phyloP scores from a whole-genome alignment of 2,888 invertebrate species.

The Metalampra italica region DNA sequence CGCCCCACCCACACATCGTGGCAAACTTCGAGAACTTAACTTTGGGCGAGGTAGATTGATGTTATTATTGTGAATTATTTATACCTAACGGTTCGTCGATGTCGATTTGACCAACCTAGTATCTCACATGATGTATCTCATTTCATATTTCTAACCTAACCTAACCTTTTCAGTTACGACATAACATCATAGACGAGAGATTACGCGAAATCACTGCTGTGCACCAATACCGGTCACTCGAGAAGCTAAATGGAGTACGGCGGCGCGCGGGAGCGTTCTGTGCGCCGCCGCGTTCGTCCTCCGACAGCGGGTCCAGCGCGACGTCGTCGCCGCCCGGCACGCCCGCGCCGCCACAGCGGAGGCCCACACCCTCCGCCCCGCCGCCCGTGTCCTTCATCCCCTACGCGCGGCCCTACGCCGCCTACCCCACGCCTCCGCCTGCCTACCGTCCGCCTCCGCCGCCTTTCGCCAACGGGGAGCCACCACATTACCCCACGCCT shows the following conservation, averaged over 20 bases:
- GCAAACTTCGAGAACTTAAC: conserved; percentile 65
- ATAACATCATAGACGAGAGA: conserved; percentile 81
- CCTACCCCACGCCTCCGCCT: conserved; percentile 62
- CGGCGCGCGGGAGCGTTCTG: conserved; percentile 58
- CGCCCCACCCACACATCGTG: conserved; percentile 50
- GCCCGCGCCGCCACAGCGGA: conserved; percentile 47
- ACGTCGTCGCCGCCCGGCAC: conserved; percentile 64
- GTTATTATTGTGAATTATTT: background rate
- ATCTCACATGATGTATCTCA: too few relatives aligned
- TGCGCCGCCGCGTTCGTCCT: conserved; percentile 50
- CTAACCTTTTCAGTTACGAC: conserved; percentile 70
- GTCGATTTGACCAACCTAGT: too few relatives aligned
- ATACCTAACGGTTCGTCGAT: too few relatives aligned
- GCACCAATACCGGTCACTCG: conserved; percentile 76
- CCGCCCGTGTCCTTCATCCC: conserved; percentile 39
- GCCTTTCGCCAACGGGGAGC: conserved; percentile 70
- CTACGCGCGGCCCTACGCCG: conserved; percentile 59
- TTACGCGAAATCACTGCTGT: conserved; percentile 78
- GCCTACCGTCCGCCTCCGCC: conserved; percentile 63
- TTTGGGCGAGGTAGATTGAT: conserved; percentile 51
- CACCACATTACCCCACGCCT: conserved; percentile 63
- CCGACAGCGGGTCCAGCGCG: conserved; percentile 66
- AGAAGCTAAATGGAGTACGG: conserved; percentile 78
- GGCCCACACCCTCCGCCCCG: conserved; percentile 37
- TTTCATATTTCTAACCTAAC: background rate